Evolutionary conservation across 2,888 invertebrate genomes (phyloP).

Genomic region (Hydriomena furcata): DNA sequence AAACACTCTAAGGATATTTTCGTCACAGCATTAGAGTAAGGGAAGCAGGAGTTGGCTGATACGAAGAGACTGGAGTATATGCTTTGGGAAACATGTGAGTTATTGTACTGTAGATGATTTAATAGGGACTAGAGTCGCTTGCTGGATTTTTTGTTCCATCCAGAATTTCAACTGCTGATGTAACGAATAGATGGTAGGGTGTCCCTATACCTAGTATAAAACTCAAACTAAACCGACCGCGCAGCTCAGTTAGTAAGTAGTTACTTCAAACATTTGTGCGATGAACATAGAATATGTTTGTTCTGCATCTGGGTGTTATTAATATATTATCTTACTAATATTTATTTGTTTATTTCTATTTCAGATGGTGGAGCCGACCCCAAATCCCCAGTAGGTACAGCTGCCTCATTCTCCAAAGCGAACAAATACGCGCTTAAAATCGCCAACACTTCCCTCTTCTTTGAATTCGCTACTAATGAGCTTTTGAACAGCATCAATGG

Average conservation of each 20-base stretch:
- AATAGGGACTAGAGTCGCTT: too few species aligned
- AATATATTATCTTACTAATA: too few species aligned
- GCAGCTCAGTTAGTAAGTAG: too few species aligned
- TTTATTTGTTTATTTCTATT: neutral
- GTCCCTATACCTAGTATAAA: too few species aligned
- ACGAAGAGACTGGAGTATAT: conserved; percentile 92
- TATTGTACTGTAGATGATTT: too few species aligned
- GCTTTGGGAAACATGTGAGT: conserved; percentile 89
- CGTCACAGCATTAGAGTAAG: conserved; percentile 89
- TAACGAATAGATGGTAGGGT: too few species aligned
- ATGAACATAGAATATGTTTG: too few species aligned
- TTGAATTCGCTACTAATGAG: conserved; percentile 94
- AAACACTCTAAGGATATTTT: conserved; percentile 88
- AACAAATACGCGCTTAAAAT: conserved; percentile 91
- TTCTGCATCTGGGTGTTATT: too few species aligned
- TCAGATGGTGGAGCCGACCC: conserved; percentile 92
- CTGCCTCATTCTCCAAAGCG: conserved; percentile 95
- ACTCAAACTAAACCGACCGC: too few species aligned
- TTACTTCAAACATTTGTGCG: too few species aligned
- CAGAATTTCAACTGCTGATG: too few species aligned
- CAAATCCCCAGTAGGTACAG: conserved; percentile 92
- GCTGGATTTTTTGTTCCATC: too few species aligned
- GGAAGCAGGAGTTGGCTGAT: conserved; percentile 89
- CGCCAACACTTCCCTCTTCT: conserved; percentile 93
- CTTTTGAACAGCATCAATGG: conserved; percentile 87